These are phyloP conservation scores for Sphyrna mokarran DNA, from an alignment of 2,113 vertebrate species.

Conservation along the genomic window DNA sequence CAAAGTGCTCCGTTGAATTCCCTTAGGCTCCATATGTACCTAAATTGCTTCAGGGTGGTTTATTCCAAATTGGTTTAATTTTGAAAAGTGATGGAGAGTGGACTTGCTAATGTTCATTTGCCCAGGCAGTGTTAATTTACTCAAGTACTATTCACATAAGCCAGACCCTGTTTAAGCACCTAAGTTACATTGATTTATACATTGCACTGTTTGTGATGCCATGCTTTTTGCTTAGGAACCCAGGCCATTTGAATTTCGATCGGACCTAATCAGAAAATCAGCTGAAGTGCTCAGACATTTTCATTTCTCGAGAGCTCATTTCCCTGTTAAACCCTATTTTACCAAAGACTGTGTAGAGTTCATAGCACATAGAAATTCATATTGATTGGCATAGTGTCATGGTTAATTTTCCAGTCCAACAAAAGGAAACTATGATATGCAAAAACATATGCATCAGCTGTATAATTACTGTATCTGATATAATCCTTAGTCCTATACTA, in stretches of 20 bases:
- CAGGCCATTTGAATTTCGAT: neutral
- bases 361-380: neutral
- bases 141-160: neutral
- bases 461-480: neutral
- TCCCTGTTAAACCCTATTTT: neutral
- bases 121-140: conserved; percentile 13
- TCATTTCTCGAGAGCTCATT: neutral
- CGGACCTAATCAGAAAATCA: neutral
- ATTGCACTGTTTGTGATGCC: neutral
- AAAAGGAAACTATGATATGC: neutral
- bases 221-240: neutral
- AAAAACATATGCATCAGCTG: neutral
- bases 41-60: conserved; percentile 27
- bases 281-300: neutral
- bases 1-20: neutral
- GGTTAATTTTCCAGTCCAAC: neutral
- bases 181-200: neutral
- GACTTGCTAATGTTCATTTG: conserved; percentile 10
- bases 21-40: neutral
- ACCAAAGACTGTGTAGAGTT: neutral
- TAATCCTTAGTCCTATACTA: neutral
- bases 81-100: conserved; percentile 15
- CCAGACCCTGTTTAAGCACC: neutral
- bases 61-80: conserved; percentile 31
- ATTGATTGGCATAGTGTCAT: neutral